These are phyloP conservation scores for Aporrectodea caliginosa DNA, from an alignment of 1,140 invertebrate species.

Conservation along the genomic window DNA sequence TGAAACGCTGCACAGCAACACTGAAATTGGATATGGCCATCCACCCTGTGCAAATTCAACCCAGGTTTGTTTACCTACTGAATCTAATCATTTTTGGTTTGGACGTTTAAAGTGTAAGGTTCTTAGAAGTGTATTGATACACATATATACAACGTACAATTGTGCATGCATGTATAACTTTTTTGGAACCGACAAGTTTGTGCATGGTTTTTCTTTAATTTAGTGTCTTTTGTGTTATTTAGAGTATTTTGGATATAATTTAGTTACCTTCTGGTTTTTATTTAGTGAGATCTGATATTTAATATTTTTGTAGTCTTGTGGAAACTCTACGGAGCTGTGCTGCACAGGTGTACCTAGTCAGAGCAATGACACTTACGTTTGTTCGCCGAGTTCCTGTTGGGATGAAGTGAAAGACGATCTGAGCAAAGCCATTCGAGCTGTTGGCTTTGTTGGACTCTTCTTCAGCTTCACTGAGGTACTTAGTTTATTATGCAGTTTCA, in stretches of 20 bases:
- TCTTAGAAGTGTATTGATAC: neutral
- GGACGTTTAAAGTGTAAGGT: neutral
- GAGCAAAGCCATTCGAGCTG: conserved; percentile 58
- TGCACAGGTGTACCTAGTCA: neutral
- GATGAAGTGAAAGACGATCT: neutral
- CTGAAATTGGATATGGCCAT: neutral
- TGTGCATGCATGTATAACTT: neutral
- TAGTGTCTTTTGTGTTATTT: neutral
- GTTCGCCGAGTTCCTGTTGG: neutral
- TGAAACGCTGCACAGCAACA: neutral
- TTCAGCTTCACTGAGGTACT: conserved; percentile 95
- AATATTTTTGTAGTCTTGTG: neutral
- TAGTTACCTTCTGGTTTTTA: too few relatives aligned
- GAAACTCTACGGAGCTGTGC: neutral
- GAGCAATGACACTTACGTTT: neutral
- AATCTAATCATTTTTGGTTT: neutral
- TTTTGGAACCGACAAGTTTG: too few relatives aligned
- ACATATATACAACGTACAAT: neutral
- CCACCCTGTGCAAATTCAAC: neutral
- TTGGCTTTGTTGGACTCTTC: conserved; percentile 87
- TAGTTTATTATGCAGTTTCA: neutral
- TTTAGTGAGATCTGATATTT: neutral
- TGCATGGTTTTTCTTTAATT: neutral
- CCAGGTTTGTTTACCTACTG: neutral
- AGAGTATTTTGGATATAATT: neutral